Conservation (phyloP, 1,140 invertebrate genomes). For the Drosophila nasuta region DNA sequence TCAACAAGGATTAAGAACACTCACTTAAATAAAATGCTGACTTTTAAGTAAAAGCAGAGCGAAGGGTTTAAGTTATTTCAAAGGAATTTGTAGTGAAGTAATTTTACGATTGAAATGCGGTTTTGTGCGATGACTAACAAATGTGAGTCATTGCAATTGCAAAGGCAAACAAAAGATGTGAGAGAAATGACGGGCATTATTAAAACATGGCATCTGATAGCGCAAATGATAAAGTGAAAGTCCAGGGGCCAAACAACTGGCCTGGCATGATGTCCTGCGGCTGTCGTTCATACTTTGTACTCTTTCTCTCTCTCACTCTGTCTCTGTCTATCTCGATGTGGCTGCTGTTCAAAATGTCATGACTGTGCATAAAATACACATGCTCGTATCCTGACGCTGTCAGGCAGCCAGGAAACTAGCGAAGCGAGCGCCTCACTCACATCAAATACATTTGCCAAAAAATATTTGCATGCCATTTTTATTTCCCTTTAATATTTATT, state of each 20-base stretch:
- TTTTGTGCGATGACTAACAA: slow-evolving; percentile 7
- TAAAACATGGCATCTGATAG: slow-evolving; percentile 42
- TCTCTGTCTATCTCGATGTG: not conserved
- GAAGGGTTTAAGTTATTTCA: not conserved
- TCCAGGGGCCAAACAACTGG: not conserved
- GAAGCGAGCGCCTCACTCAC: slow-evolving; percentile 3
- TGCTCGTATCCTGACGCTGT: slow-evolving; percentile 21
- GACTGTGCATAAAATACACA: slow-evolving; percentile 62
- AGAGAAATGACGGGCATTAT: slow-evolving; percentile 29
- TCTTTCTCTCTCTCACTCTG: no score
- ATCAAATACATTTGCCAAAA: slow-evolving; percentile 36
- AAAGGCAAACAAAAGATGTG: slow-evolving; percentile 19
- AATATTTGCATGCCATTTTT: slow-evolving; percentile 67
- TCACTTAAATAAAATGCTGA: no score
- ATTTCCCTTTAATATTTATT: slow-evolving; percentile 67
- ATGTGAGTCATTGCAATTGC: slow-evolving; percentile 15
- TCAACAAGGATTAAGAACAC: no score
- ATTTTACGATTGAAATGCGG: not conserved
- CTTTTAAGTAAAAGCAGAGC: no score
- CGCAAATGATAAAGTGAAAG: slow-evolving; percentile 39
- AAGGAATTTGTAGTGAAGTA: not conserved
- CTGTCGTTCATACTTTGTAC: slow-evolving; percentile 25
- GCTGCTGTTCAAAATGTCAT: slow-evolving; percentile 52
- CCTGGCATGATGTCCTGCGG: not conserved
- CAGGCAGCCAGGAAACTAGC: slow-evolving; percentile 7